phyloP scores from a whole-genome alignment of 2,113 vertebrate species.

The Scomber japonicus region DNA sequence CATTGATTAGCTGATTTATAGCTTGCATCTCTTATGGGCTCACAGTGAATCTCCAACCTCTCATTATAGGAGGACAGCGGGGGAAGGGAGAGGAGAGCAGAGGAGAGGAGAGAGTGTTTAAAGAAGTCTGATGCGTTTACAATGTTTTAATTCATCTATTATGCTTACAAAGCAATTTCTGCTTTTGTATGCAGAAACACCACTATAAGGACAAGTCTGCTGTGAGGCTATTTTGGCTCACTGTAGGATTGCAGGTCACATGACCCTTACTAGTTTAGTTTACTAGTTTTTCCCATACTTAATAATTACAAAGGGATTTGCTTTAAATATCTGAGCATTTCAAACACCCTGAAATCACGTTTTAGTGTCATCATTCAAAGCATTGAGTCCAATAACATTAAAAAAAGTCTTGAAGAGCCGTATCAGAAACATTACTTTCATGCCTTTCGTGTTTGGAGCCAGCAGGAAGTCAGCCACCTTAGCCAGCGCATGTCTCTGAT shows the following conservation, averaged over 20 bases:
- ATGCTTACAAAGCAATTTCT: neutral
- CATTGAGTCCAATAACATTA: slow-evolving; percentile 1
- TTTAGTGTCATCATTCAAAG: neutral
- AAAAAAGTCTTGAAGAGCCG: neutral
- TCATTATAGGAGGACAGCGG: slow-evolving; percentile 25
- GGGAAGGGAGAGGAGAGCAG: neutral
- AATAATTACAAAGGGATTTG: neutral
- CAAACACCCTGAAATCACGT: neutral
- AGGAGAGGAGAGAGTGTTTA: neutral
- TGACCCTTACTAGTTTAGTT: no score
- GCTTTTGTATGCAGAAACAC: slow-evolving; percentile 3
- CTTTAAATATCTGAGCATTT: neutral
- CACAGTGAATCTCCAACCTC: slow-evolving; percentile 38
- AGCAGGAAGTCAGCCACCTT: neutral
- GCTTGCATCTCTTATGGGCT: slow-evolving; percentile 60
- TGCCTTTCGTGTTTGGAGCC: neutral
- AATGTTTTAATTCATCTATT: neutral
- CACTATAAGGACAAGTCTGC: neutral
- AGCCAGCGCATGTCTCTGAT: neutral
- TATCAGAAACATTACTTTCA: neutral
- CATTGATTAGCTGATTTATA: slow-evolving; percentile 79
- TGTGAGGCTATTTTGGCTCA: neutral
- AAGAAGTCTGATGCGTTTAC: neutral
- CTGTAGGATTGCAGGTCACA: neutral
- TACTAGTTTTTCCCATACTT: neutral